Evolutionary conservation across 2,113 vertebrate species (phyloP), one percentile per base, ranked within the genome.

Genomic region (Micronycteris hirsuta): DNA sequence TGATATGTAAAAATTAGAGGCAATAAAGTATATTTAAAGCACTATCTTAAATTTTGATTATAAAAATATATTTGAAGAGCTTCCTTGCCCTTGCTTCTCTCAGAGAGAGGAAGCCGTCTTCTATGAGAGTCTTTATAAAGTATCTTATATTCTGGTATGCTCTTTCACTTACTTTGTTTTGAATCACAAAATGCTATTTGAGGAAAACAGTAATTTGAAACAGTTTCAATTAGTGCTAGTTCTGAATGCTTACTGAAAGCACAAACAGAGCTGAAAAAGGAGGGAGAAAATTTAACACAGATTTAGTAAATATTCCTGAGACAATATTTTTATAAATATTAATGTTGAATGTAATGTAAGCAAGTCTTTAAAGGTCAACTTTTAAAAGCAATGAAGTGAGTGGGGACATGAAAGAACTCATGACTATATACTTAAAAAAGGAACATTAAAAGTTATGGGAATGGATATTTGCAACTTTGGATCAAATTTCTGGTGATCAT

Each of bases 321-420:
- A 19, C 28, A 47, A 47, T 85, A 52, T 61, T 38, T 80, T 88
- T 49, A 80, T 56, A 95, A 81, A 85, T 49, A 45, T 6, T 83
- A 89, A 67, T 77, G 24, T 19, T 81, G 49, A 24, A 15, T 85
- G 13, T 85, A 2, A 70, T 31, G 4, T 36, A 93, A 54, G 45
- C 47, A 93, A 81, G 49, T 68, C 13, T 88, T 89, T 52, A 92
- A 81, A 77, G n/a, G 58, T 33, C 31, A 86, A 89, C n/a, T 78
- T 94, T 92, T 63, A 73, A 97, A 94, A 54, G 45, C 36, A 94
- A 45, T 68, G 76, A 67, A 82, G 13, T 86, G 41, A 89, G 41
- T 9, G 2, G 49, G 86, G 45, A 87, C 20, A 28, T 56, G 26
- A 41, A 41, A 73, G 36, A 87, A 73, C 2, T 76, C 54, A 87